These are phyloP conservation scores for Ormyrus labotus DNA, from an alignment of 2,888 invertebrate species.

Conservation along the genomic window DNA sequence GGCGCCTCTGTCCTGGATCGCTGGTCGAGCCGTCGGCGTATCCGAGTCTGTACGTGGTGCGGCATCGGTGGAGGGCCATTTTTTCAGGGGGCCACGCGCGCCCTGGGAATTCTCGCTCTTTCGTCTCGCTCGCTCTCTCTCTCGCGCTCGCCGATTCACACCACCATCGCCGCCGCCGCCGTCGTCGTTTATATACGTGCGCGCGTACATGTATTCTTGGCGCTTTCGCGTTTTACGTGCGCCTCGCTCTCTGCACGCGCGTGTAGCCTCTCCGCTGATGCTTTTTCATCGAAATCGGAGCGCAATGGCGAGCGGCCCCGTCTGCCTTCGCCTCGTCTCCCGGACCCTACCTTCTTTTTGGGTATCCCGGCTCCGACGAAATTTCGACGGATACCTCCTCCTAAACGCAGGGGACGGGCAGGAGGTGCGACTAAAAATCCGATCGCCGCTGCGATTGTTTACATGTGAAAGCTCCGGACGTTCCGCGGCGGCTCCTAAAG, in stretches of 20 bases:
- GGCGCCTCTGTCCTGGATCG: background rate
- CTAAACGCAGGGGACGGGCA: no score
- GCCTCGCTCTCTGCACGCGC: background rate
- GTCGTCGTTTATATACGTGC: background rate
- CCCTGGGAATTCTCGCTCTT: conserved; percentile 1
- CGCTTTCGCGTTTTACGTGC: background rate
- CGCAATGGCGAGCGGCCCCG: no score
- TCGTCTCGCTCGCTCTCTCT: background rate
- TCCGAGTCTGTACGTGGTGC: background rate
- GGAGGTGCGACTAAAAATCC: no score
- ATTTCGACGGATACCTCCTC: no score
- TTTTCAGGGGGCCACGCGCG: conserved; percentile 4
- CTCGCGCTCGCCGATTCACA: background rate
- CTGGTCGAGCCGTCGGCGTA: background rate
- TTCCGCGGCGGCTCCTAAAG: no score
- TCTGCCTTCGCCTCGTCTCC: no score
- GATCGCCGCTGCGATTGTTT: no score
- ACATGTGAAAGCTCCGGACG: no score
- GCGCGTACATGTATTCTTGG: background rate
- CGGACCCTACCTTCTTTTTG: no score
- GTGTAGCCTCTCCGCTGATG: background rate
- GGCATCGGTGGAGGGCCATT: background rate
- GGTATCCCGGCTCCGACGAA: no score
- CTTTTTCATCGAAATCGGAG: background rate
- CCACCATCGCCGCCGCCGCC: background rate